phyloP scores from a whole-genome alignment of 2,888 invertebrate genomes.

The Heliconius hortense region DNA sequence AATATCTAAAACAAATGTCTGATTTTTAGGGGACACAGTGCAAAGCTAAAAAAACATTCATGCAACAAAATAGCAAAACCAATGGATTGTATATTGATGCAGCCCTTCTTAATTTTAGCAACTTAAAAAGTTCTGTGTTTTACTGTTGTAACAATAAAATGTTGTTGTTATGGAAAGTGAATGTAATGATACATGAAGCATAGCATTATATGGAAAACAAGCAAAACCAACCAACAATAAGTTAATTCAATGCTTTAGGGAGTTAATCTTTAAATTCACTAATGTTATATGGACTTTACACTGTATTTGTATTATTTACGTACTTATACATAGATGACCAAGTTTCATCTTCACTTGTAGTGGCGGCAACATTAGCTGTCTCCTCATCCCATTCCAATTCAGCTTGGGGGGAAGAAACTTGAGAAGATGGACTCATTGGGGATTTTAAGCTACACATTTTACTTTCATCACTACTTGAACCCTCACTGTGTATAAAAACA shows the following conservation, averaged over 20 bases:
- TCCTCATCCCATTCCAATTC: constrained; percentile 90
- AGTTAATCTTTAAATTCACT: neutral
- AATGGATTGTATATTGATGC: no score
- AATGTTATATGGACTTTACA: neutral
- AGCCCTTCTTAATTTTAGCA: neutral
- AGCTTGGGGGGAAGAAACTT: constrained; percentile 63
- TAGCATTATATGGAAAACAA: neutral
- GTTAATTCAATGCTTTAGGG: neutral
- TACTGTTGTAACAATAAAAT: no score
- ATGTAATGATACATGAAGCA: neutral
- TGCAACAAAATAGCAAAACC: no score
- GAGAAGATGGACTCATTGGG: constrained; percentile 55
- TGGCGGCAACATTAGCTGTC: constrained; percentile 80
- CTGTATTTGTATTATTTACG: constrained; percentile 40
- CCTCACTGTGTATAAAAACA: constrained; percentile 71
- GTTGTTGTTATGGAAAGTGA: neutral
- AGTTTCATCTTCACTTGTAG: constrained; percentile 79
- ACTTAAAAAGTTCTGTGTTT: neutral
- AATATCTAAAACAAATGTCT: no score
- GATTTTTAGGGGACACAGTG: neutral
- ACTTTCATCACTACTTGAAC: constrained; percentile 69
- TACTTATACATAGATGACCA: constrained; percentile 79
- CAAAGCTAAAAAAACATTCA: no score
- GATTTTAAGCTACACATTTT: constrained; percentile 55
- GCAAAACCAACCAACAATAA: neutral